Conservation (phyloP, 2,888 invertebrate genomes). For the Microctonus brassicae region DNA sequence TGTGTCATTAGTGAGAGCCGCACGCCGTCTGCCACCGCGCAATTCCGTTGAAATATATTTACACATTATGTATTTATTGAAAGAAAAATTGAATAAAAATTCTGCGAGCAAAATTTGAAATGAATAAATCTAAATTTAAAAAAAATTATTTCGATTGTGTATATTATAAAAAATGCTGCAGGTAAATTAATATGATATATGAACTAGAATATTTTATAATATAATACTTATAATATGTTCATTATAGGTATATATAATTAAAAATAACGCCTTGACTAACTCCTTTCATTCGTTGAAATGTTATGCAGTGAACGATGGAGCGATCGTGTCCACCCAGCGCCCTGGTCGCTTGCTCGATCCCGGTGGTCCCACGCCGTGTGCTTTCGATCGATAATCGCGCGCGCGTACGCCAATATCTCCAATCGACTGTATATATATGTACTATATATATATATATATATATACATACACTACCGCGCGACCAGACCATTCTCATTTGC, state of each 20-base stretch:
- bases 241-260: slow-evolving; percentile 70
- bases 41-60: slow-evolving; percentile 38
- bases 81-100: not conserved
- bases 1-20: slow-evolving; percentile 67
- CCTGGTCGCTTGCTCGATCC: slow-evolving; percentile 55
- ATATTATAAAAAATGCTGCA: too few relatives aligned
- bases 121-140: too few relatives aligned
- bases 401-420: slow-evolving; percentile 38
- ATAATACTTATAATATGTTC: slow-evolving; percentile 65
- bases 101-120: too few relatives aligned
- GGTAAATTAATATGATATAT: slow-evolving; percentile 57
- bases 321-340: slow-evolving; percentile 38
- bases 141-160: too few relatives aligned
- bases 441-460: too few relatives aligned
- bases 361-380: slow-evolving; percentile 65
- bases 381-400: slow-evolving; percentile 39
- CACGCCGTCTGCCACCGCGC: slow-evolving; percentile 53
- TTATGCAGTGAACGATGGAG: slow-evolving; percentile 56
- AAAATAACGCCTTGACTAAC: slow-evolving; percentile 59
- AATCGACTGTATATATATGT: slow-evolving; percentile 32
- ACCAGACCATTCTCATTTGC: slow-evolving; percentile 31
- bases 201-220: too few relatives aligned
- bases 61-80: slow-evolving; percentile 17
- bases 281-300: slow-evolving; percentile 56
- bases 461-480: slow-evolving; percentile 26